Evolutionary conservation across 2,113 vertebrate species (phyloP), one percentile per base, ranked within the genome.

Genomic region (Tenrec ecaudatus): DNA sequence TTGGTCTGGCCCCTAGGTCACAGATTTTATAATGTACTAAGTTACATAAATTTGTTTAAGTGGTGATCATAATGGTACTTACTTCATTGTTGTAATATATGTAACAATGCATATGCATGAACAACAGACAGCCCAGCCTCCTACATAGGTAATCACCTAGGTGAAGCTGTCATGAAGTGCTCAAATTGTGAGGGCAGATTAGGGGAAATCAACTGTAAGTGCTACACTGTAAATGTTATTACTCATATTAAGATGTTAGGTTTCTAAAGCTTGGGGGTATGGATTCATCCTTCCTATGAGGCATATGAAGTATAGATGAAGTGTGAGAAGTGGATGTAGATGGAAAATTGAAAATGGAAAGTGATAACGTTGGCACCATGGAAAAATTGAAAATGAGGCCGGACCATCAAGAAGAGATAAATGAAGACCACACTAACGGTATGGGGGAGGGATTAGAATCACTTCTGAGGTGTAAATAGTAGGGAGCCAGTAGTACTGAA

Each of bases 31-130:
- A 79, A 23, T 20, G n/a, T 71, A 20, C 68, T 69, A 36, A 84
- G 76, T 68, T n/a, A 40, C 53, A 14, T 69, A 64, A 73, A 60
- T 75, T 85, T 91, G 62, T 60, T 31, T n/a, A 57, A 58, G 88
- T 60, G 80, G 23, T 68, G 92, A 68, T 96, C 96, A 96, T 43
- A 96, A 97, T 96, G 95, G 80, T 6, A 20, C 90, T 93, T 91
- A 96, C 94, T 92, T 97, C 95, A 93, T 90, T 73, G 69, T 69
- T 78, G 68, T 33, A n/a, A 71, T 20, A 33, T 20, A 38, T 73
- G 71, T 36, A 36, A 73, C 36, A 73, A 33, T 71, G 20, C 33
- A 19, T 36, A 73, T 73, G 71, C 36, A 36, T 73, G n/a, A 73
- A 73, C 19, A 73, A 17, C 19, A 73, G 19, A 4, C 69, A 36